Evolutionary conservation across 1,140 invertebrate genomes (phyloP), one percentile per base, ranked within the genome.

Genomic region (Trichonephila clavipes): DNA sequence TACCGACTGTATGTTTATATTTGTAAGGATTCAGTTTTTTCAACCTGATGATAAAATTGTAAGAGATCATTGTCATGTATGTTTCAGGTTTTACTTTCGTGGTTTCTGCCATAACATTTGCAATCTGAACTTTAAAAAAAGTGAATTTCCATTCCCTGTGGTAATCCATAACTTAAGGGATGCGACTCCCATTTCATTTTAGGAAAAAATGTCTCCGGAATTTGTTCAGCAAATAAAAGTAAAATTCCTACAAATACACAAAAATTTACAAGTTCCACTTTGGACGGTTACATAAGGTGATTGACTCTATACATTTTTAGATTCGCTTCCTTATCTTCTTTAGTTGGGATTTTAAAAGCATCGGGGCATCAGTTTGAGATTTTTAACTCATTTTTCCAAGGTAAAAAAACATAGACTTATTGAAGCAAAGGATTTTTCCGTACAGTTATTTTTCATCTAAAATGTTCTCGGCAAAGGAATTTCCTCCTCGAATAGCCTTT

Each of bases 41-140:
- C 34, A 34, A 34, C 34, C 34, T 34, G 2, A 34, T 34, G 34
- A 34, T 34, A 34, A 34, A 34, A 34, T 34, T 34, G 34, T 34
- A 34, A 34, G 34, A 2, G 34, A 34, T 2, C 34, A 34, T 2
- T 34, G 34, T 34, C 34, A 34, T 2, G 34, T 34, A 1, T 34
- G 1, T n/a, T n/a, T n/a, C n/a, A n/a, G 2, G 34, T 1, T 34
- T 1, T 34, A 1, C 2, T 34, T 2, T 2, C 1, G 1, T 1
- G 34, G 34, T 34, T 1, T 2, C n/a, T 1, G 34, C 34, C 34
- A 34, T 34, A 34, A 34, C 2, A 34, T 34, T 34, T 34, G 34
- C 2, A 34, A 34, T 34, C 34, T 34, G 2, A 34, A 34, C 34
- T 34, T 1, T 1, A 34, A 34, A 34, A 34, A 34, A n/a, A n/a